phyloP scores from a whole-genome alignment of 2,888 invertebrate genomes.

The Acanthosepion esculentum region DNA sequence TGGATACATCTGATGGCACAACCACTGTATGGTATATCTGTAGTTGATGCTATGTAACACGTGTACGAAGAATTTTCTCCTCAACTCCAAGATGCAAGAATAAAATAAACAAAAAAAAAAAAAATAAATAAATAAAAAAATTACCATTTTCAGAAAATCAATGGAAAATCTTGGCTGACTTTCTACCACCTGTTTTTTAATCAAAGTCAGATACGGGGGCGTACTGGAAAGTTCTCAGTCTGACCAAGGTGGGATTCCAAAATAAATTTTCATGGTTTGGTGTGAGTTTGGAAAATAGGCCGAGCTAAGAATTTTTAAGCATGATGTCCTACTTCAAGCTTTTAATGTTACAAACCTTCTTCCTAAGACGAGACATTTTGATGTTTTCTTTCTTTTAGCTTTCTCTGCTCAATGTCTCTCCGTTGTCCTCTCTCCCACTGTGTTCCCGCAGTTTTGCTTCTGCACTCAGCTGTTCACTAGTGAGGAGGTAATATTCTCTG shows the following conservation, averaged over 20 bases:
- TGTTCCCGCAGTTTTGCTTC: background rate
- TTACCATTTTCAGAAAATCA: background rate
- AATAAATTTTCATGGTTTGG: too few species aligned
- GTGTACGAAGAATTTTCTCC: too few species aligned
- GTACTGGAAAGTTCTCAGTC: too few species aligned
- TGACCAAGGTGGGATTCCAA: too few species aligned
- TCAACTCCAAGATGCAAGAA: too few species aligned
- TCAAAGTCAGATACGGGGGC: background rate
- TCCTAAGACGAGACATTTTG: too few species aligned
- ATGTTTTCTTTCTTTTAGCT: background rate
- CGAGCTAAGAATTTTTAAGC: too few species aligned
- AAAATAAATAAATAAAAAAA: background rate
- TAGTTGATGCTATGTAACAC: too few species aligned
- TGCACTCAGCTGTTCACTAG: background rate
- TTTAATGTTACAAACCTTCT: background rate
- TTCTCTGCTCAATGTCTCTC: background rate
- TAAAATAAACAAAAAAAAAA: background rate
- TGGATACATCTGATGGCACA: too few species aligned
- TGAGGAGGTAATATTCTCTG: background rate
- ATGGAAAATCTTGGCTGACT: background rate
- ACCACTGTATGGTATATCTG: too few species aligned
- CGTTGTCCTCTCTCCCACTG: background rate
- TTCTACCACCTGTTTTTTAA: background rate
- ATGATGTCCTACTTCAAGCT: background rate
- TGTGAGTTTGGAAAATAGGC: too few species aligned